Conservation (phyloP, 2,113 vertebrate species). For the Hemicordylus capensis region DNA sequence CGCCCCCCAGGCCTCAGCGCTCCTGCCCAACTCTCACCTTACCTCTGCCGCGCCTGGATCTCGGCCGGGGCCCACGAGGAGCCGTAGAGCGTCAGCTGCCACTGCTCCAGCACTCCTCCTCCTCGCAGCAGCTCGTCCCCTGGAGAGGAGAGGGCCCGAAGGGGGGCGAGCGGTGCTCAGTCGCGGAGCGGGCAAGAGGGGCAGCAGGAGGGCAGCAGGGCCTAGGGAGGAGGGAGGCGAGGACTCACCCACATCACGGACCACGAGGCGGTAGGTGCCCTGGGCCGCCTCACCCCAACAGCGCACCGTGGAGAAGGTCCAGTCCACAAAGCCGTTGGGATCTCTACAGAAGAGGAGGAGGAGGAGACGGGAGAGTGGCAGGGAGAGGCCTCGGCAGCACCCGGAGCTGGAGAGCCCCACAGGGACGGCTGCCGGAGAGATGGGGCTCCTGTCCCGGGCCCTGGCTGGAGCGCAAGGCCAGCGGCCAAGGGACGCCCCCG, state of each 20-base stretch:
- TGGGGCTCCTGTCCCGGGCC: neutral
- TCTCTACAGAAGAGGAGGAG: constrained; percentile 74
- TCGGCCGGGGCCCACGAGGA: constrained; percentile 86
- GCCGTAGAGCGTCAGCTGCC: constrained; percentile 92
- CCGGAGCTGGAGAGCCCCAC: neutral
- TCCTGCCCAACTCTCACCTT: neutral
- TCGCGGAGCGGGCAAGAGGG: too few relatives aligned
- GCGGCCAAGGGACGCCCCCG: neutral
- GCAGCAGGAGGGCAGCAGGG: too few relatives aligned
- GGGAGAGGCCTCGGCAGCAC: neutral
- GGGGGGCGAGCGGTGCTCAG: neutral
- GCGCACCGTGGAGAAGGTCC: constrained; percentile 96
- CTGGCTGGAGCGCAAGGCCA: neutral
- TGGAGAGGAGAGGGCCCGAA: constrained; percentile 34
- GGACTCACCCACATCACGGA: constrained; percentile 87
- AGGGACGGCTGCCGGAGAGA: too few relatives aligned
- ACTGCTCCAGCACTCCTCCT: constrained; percentile 79
- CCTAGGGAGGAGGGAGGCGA: neutral
- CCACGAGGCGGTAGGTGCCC: constrained; percentile 84
- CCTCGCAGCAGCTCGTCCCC: constrained; percentile 66
- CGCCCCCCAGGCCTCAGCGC: neutral
- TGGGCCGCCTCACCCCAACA: constrained; percentile 93
- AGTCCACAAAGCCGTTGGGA: constrained; percentile 85
- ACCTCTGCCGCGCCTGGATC: constrained; percentile 86
- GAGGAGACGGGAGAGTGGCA: neutral